Evolutionary conservation across 2,797 vertebrate species (phyloP), one percentile per base, ranked within the genome.

Genomic region (Limnodromus scolopaceus): DNA sequence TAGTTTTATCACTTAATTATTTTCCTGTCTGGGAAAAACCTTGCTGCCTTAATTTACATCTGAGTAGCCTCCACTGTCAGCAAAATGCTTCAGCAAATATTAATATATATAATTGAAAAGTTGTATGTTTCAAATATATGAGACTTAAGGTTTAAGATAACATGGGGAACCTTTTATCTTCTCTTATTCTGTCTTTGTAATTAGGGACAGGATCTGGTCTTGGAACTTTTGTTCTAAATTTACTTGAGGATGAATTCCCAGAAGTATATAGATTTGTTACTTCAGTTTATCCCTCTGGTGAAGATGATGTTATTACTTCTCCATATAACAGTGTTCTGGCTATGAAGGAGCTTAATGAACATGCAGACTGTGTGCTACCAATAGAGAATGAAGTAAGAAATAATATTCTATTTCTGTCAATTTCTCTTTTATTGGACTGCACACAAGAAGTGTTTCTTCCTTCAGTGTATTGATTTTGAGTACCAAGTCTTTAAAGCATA

Each of bases 291-390:
- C 99, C 99, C 4, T 99, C 99, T 32, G 97, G 96, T 17, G 99
- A 99, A 89, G 99, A 99, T 75, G 99, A 99, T 87, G 99, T 99
- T 86, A 97, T 99, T 97, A 99, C 99, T 13, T 99, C 99, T 57
- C 99, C 99, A 5, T 99, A 99, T 94, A 99, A 99, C 98, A 99
- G 99, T 49, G 97, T 99, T 46, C 98, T 99, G 96, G 99, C 99
- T 92, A 99, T 99, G 99, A 99, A 98, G 81, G 99, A 99, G 92
- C 99, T 99, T 45, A 99, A 98, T 10, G 99, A 99, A 93, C 99
- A 99, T 22, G 99, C 99, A 5, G 98, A 99, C 97, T 99, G 99
- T 93, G 99, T 99, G 16, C 97, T 99, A 69, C 99, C 99, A 53
- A 98, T 99, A 70, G 99, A 99, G 96, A 99, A 99, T 94, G 99